Conservation (phyloP, 2,888 invertebrate genomes). For the Uloborus plumipes region DNA sequence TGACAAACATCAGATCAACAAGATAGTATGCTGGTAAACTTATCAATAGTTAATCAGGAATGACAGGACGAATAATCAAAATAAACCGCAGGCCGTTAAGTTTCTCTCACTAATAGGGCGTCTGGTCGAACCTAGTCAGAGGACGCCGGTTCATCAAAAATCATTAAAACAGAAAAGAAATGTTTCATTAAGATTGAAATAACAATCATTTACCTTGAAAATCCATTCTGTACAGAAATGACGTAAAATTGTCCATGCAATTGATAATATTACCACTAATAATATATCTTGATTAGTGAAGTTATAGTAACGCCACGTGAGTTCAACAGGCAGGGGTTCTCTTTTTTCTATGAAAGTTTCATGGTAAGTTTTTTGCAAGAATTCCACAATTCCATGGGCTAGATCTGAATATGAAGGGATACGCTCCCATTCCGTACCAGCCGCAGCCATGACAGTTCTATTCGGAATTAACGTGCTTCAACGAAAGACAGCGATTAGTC, state of each 20-base stretch:
- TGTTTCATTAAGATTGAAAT: not conserved
- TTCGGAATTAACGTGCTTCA: slow-evolving; percentile 24
- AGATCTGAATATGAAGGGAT: slow-evolving; percentile 50
- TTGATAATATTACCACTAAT: slow-evolving; percentile 62
- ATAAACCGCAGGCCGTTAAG: too few species aligned
- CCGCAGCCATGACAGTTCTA: slow-evolving; percentile 58
- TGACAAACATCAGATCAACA: too few species aligned
- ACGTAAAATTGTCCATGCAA: slow-evolving; percentile 66
- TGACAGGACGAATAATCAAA: too few species aligned
- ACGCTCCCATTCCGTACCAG: slow-evolving; percentile 46
- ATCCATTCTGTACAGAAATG: slow-evolving; percentile 60
- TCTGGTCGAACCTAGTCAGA: too few species aligned
- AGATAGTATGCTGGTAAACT: too few species aligned
- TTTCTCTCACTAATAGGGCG: too few species aligned
- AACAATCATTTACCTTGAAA: slow-evolving; percentile 65
- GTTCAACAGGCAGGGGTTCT: slow-evolving; percentile 18
- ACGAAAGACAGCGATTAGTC: slow-evolving; percentile 49
- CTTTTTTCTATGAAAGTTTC: slow-evolving; percentile 31
- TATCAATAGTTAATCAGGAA: too few species aligned
- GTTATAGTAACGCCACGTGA: slow-evolving; percentile 44
- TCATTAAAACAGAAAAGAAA: too few species aligned
- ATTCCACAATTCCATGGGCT: slow-evolving; percentile 30
- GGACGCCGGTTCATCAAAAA: too few species aligned
- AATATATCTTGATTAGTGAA: slow-evolving; percentile 32
- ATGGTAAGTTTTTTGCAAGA: slow-evolving; percentile 27